Evolutionary conservation across 2,797 vertebrate species (phyloP).

Genomic region (Hapalemur alaotrensis): DNA sequence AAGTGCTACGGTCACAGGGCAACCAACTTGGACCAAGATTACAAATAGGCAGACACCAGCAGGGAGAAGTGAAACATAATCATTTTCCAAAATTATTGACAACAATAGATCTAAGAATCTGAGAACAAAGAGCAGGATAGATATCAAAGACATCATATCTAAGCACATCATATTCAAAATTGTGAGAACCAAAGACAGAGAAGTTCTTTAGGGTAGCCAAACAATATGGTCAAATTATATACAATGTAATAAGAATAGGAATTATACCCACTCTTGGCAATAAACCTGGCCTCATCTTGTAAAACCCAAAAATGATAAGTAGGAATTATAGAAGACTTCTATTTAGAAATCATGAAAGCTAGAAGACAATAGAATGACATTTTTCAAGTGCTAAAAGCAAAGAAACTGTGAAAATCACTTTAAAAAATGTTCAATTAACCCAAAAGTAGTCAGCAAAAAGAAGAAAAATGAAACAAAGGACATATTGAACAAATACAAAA

Average conservation of each 20-base stretch:
- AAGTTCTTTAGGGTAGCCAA: neutral
- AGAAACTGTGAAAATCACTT: neutral
- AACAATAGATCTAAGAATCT: neutral
- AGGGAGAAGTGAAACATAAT: neutral
- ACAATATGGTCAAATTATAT: neutral
- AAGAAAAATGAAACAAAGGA: neutral
- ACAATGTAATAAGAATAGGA: neutral
- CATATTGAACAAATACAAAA: neutral
- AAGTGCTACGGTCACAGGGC: neutral
- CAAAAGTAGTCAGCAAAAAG: neutral
- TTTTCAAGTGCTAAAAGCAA: neutral
- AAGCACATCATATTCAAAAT: neutral
- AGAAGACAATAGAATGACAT: neutral
- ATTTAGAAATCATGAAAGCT: neutral
- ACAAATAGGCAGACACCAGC: neutral
- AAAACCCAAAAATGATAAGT: neutral
- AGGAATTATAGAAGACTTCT: neutral
- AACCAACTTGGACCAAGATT: neutral
- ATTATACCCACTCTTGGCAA: neutral
- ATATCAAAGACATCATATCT: neutral
- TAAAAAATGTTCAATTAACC: neutral
- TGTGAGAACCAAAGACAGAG: neutral
- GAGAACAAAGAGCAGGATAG: neutral
- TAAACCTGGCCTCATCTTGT: neutral
- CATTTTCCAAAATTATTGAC: neutral